A percentile compares a stretch with the other conserved stretches of the same genome.
Evolutionary conservation across 1,140 invertebrate genomes (phyloP).

Genomic region (Drosophila kanapiae): DNA sequence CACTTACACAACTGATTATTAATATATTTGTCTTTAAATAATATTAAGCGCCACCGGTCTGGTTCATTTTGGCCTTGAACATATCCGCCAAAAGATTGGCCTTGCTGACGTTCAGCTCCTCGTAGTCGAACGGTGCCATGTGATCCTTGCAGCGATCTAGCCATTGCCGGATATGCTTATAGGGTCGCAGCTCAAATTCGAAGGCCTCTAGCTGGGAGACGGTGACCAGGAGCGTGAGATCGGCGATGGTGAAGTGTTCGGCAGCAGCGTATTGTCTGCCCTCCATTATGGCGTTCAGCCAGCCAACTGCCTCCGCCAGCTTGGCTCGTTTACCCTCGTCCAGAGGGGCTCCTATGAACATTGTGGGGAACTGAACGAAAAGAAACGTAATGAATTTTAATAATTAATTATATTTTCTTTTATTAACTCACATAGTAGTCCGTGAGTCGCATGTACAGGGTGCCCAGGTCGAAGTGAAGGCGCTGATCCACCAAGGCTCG

Average conservation of each 20-base stretch:
- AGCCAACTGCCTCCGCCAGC: slow-evolving; percentile 81
- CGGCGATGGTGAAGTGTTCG: slow-evolving; percentile 87
- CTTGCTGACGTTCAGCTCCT: slow-evolving; percentile 83
- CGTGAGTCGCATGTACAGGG: slow-evolving; percentile 87
- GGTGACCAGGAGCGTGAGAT: slow-evolving; percentile 85
- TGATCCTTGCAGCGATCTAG: slow-evolving; percentile 75
- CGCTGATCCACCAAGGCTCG: slow-evolving; percentile 90
- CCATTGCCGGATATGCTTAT: slow-evolving; percentile 69
- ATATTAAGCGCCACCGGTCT: slow-evolving; percentile 21
- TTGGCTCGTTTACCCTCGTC: slow-evolving; percentile 86
- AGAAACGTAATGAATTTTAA: not conserved
- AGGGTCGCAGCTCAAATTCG: slow-evolving; percentile 70
- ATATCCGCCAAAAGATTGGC: slow-evolving; percentile 77
- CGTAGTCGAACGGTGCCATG: slow-evolving; percentile 77
- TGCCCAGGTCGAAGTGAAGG: slow-evolving; percentile 90
- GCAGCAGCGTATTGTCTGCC: slow-evolving; percentile 75
- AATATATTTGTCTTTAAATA: not conserved
- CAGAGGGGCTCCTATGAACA: slow-evolving; percentile 78
- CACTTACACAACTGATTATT: slow-evolving; percentile 37
- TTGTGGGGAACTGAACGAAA: slow-evolving; percentile 85
- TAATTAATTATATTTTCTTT: too few relatives aligned
- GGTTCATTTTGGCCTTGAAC: slow-evolving; percentile 81
- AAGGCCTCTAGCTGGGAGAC: slow-evolving; percentile 84
- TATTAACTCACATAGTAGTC: slow-evolving; percentile 86
- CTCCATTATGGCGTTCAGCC: slow-evolving; percentile 76